Percentiles rank a stretch among this genome's conserved stretches.
Conservation (phyloP, 1,140 invertebrate species). For the Schlechtendalia chinensis region DNA sequence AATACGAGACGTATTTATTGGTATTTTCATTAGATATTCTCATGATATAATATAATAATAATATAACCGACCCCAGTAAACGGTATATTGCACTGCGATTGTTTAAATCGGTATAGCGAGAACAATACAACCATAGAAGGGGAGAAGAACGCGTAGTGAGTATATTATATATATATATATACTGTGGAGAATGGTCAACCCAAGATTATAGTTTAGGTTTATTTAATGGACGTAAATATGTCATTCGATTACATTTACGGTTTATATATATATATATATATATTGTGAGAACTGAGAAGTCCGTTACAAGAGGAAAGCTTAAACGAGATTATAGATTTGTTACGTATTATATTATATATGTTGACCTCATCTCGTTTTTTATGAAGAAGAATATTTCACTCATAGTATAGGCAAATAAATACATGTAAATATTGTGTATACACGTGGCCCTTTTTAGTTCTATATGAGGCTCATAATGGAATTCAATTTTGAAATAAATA, state of each 20-base stretch:
- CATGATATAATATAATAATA: neutral
- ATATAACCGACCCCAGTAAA: constrained; percentile 15
- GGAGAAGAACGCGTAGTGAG: neutral
- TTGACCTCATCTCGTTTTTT: too few relatives aligned
- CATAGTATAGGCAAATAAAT: too few relatives aligned
- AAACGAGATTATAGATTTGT: neutral
- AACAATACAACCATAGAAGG: constrained; percentile 6
- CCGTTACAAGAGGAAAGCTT: neutral
- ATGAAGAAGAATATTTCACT: too few relatives aligned
- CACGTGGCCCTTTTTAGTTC: too few relatives aligned
- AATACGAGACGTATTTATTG: constrained; percentile 27
- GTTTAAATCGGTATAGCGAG: constrained; percentile 34
- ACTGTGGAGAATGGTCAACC: neutral
- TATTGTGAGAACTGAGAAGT: neutral
- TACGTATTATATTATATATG: too few relatives aligned
- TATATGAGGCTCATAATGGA: too few relatives aligned
- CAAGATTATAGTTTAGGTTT: neutral
- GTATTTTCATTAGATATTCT: constrained; percentile 39
- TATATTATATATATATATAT: too few relatives aligned
- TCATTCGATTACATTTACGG: neutral
- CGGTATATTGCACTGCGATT: neutral
- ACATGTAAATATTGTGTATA: too few relatives aligned
- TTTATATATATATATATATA: too few relatives aligned
- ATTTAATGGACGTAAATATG: constrained; percentile 1
- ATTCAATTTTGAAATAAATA: too few relatives aligned